Conservation (phyloP, 2,888 invertebrate species). For the Sphinx pinastri region DNA sequence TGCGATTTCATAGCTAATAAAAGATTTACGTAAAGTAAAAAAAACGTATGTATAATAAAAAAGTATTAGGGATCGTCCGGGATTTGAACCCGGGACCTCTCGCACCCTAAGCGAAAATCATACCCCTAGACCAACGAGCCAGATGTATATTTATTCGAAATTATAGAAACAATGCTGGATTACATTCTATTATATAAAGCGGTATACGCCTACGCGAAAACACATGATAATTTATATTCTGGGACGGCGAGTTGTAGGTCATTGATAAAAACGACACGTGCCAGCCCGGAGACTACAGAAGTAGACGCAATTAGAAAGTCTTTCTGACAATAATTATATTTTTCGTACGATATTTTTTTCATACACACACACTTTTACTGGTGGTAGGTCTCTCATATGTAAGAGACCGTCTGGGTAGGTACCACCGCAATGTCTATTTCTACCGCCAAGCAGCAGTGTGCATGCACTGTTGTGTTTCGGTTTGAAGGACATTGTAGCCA, state of each 20-base stretch:
- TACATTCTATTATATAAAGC: conserved; percentile 1
- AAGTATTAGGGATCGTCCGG: conserved; percentile 71
- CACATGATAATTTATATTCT: conserved; percentile 5
- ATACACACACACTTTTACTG: no score
- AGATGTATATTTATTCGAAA: fast-evolving
- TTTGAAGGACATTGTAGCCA: no score
- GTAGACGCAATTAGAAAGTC: conserved; percentile 2
- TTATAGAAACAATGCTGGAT: conserved; percentile 9
- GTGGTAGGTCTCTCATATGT: no score
- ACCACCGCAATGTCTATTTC: no score
- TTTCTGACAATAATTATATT: not conserved
- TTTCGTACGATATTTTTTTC: no score
- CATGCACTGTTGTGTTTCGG: no score
- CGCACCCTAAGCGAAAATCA: conserved; percentile 84
- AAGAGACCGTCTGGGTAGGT: no score
- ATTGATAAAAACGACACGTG: conserved; percentile 15
- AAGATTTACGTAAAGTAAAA: not conserved
- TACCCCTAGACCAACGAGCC: conserved; percentile 85
- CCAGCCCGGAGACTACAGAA: not conserved
- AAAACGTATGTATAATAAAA: not conserved
- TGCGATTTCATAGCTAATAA: no score
- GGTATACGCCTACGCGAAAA: conserved; percentile 3
- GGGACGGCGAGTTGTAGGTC: not conserved
- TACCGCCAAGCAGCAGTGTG: no score
- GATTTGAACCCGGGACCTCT: conserved; percentile 83